Evolutionary conservation across 2,113 vertebrate species (phyloP).

Genomic region (Callospermophilus lateralis): DNA sequence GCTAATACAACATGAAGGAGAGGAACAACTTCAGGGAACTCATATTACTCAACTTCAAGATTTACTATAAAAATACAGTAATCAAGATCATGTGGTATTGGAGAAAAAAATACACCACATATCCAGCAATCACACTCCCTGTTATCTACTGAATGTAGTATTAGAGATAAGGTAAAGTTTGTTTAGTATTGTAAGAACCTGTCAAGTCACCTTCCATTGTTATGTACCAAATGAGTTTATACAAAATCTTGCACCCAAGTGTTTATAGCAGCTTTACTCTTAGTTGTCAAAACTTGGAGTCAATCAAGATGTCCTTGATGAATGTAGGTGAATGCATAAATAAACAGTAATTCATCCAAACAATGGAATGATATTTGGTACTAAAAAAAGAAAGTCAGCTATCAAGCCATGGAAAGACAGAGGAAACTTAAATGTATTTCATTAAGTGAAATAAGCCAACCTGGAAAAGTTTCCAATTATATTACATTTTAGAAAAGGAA

Average conservation of each 20-base stretch:
- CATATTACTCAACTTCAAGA: neutral
- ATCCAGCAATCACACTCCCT: neutral
- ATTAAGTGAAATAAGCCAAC: neutral
- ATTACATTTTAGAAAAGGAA: neutral
- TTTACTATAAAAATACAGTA: neutral
- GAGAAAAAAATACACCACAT: neutral
- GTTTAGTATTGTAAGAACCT: neutral
- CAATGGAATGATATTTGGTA: neutral
- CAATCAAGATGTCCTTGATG: neutral
- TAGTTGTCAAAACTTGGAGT: neutral
- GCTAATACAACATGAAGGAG: neutral
- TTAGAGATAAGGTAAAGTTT: neutral
- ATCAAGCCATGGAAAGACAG: neutral
- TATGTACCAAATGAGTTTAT: neutral
- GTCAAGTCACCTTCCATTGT: neutral
- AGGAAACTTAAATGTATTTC: neutral
- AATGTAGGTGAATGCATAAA: neutral
- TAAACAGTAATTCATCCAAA: neutral
- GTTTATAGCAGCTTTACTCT: neutral
- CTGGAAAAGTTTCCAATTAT: neutral
- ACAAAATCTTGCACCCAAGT: neutral
- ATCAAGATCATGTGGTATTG: neutral
- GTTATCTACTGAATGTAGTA: neutral
- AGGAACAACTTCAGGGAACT: neutral
- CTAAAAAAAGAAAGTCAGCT: neutral